Evolutionary conservation across 2,797 vertebrate genomes (phyloP), one percentile per base, ranked within the genome.

Genomic region (Ciconia nigra): DNA sequence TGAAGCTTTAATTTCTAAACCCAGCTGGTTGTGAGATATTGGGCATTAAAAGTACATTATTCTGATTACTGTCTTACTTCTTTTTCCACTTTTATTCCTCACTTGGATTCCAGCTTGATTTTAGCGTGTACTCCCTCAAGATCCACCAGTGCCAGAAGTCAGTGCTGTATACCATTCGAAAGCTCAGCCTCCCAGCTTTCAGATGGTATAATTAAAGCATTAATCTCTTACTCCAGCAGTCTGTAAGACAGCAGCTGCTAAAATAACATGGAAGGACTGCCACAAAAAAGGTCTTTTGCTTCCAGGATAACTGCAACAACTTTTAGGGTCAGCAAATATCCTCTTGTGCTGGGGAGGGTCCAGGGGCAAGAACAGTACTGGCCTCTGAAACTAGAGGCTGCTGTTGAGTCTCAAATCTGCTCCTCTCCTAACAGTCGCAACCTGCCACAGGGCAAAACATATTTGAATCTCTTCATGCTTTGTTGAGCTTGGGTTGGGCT

Each of bases 171-270:
- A 96, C 58, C 90, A 96, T 83, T 11, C 8, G 16, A 52, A 73
- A 57, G 93, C 95, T 95, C 91, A 93, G 95, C 76, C 96, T 96
- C 95, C 77, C 92, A 44, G 94, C 95, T 94, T 78, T 97, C 96
- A 94, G 81, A 94, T 67, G 71, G 95, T 84, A 90, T 96, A 95
- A 97, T 97, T 97, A 97, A 97, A 97, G 96, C 97, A 97, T 97
- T 97, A 97, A 97, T 97, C 96, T 97, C 97, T 83, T 96, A 37
- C 94, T 91, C 90, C 89, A 54, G 96, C 93, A 96, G 92, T 25
- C 91, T 95, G 90, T n/a, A 72, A 96, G 94, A 94, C 92, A 96
- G 92, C 89, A 96, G 95, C 92, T 97, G 95, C 83, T 96, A 46
- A 96, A 96, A 96, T 33, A 94, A 85, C 88, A 15, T 5, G 46